Base-by-base conservation (phyloP, 2,888 invertebrate species). In the Sphaerophoria taeniata region DNA sequence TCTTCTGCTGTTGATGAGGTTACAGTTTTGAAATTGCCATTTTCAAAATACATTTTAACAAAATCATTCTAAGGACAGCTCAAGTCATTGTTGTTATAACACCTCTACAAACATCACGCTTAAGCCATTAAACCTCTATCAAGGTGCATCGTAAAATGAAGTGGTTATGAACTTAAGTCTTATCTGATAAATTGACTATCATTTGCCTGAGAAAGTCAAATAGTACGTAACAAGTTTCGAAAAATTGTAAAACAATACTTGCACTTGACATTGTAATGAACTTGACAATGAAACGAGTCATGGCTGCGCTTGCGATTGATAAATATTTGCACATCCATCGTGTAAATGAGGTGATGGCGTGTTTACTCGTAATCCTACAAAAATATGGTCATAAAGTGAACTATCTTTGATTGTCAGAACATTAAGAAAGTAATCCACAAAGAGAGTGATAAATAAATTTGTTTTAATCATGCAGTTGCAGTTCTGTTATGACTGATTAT, bases 211-310 rank as follows among this genome's bases (percentile, higher is more conserved):
- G 24, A 61, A 61, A 55, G 12, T 39, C 31, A 43, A 70, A 36
- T 31, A 33, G 12, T 53, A 34, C 7, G 12, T 60, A 69, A 67
- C 63, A 51, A 36, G 16, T 60, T 74, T 33, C 24, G 24, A 24
- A 45, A 36, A 77, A 67, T 67, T 72, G n/a, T 45, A 58, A 43
- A 45, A 43, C 51, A 14, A 58, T 34, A 60, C 39, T 7, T 81
- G 73, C 71, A 76, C 67, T 87, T 77, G 69, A 83, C 78, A 67
- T 83, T 87, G 53, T 16, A 60, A 60, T 69, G 71, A 63, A 72
- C 83, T 83, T 83, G 83, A 69, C 74, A 65, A 47, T 74, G 47
- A 76, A 24, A 24, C 24, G 60, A 58, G 45, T 73, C 73, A 78
- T 56, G 73, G 60, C 31, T 78, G 16, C 47, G 16, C 43, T 43